Conservation (phyloP, 2,113 vertebrate species). For the Thamnophis sirtalis region DNA sequence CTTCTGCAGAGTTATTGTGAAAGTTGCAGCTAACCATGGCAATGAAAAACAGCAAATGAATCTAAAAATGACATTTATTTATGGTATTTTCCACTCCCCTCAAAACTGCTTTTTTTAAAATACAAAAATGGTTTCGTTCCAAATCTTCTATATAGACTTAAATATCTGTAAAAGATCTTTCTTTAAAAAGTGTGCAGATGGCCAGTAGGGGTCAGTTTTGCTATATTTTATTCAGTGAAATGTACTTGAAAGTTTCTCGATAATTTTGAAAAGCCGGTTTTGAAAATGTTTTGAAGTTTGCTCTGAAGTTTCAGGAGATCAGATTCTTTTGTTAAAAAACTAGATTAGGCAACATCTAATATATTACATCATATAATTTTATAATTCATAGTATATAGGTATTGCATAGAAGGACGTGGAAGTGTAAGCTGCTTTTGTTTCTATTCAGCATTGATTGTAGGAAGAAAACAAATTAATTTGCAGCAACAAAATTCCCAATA, state of each 20-base stretch:
- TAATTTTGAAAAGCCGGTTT: neutral
- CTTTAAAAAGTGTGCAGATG: neutral
- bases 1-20: neutral
- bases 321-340: neutral
- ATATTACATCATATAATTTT: neutral
- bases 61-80: neutral
- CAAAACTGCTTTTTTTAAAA: neutral
- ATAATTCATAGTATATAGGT: neutral
- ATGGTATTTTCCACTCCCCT: neutral
- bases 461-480: constrained; percentile 14
- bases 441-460: neutral
- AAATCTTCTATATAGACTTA: neutral
- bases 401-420: neutral
- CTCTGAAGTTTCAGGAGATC: neutral
- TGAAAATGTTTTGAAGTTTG: neutral
- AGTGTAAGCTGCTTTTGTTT: neutral
- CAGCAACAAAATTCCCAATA: constrained; percentile 3
- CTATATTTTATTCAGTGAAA: neutral
- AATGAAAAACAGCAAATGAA: neutral
- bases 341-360: neutral
- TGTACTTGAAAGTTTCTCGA: fast-evolving
- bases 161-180: fast-evolving
- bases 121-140: neutral
- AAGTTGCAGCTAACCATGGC: neutral
- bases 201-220: constrained; percentile 60